phyloP scores from a whole-genome alignment of 2,888 invertebrate species.

The Leptopilina syphax region DNA sequence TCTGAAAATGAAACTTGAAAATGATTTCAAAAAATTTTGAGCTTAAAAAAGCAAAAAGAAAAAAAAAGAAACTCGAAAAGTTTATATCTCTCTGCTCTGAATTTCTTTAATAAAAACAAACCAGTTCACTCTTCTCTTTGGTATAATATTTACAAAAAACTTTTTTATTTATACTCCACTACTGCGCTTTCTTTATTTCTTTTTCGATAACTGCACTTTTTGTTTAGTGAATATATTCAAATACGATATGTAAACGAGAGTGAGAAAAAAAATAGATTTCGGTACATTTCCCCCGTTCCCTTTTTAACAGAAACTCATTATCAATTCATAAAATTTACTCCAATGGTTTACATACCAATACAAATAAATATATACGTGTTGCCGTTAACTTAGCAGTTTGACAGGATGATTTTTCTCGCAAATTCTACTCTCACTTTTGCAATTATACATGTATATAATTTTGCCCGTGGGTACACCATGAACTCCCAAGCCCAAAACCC shows the following conservation, averaged over 20 bases:
- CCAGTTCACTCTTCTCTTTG: background rate
- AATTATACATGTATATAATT: background rate
- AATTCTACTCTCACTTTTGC: slow-evolving; percentile 12
- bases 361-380: background rate
- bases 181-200: too few relatives aligned
- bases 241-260: background rate
- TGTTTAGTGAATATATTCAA: background rate
- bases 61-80: too few relatives aligned
- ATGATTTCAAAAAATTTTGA: too few relatives aligned
- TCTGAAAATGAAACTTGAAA: too few relatives aligned
- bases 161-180: too few relatives aligned
- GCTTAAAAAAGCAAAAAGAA: too few relatives aligned
- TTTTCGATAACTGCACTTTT: slow-evolving; percentile 3
- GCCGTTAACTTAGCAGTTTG: slow-evolving; percentile 9
- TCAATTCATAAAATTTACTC: slow-evolving; percentile 12
- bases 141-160: too few relatives aligned
- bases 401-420: slow-evolving; percentile 19
- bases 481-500: slow-evolving; percentile 59
- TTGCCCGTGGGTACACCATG: slow-evolving; percentile 54
- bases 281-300: background rate
- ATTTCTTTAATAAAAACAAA: background rate
- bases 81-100: too few relatives aligned
- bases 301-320: background rate
- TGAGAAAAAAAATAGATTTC: background rate
- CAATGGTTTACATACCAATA: background rate